A percentile compares a stretch with the other conserved stretches of the same genome.
Evolutionary conservation across 2,797 vertebrate genomes (phyloP).

Genomic region (Apogon talboti): DNA sequence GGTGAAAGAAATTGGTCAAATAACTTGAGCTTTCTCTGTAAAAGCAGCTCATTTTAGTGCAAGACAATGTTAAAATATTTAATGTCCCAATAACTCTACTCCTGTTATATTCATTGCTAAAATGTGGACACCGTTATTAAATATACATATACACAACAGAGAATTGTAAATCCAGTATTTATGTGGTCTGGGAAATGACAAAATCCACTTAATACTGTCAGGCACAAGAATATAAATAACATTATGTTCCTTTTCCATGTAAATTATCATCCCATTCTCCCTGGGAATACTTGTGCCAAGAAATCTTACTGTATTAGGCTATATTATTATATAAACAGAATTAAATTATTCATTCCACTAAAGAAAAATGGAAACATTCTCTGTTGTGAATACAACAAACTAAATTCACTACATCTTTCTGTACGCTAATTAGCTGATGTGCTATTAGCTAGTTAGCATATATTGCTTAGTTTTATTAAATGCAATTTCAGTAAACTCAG

Average conservation of each 20-base stretch:
- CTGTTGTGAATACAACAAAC: too few species aligned
- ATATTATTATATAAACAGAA: too few species aligned
- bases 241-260: neutral
- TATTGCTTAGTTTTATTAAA: too few species aligned
- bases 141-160: slow-evolving; percentile 2
- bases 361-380: too few species aligned
- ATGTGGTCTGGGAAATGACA: neutral
- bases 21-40: neutral
- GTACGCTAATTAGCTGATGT: too few species aligned
- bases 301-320: too few species aligned
- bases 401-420: too few species aligned
- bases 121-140: slow-evolving; percentile 17
- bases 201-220: neutral
- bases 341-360: too few species aligned
- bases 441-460: too few species aligned
- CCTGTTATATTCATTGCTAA: slow-evolving; percentile 9
- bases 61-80: slow-evolving; percentile 10
- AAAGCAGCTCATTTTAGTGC: slow-evolving; percentile 12
- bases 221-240: neutral
- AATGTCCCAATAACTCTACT: slow-evolving; percentile 18
- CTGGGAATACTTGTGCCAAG: neutral
- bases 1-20: slow-evolving; percentile 8
- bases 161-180: neutral
- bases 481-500: too few species aligned
- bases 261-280: neutral